Evolutionary conservation across 2,113 vertebrate genomes (phyloP).

Genomic region (Protobothrops mucrosquamatus): DNA sequence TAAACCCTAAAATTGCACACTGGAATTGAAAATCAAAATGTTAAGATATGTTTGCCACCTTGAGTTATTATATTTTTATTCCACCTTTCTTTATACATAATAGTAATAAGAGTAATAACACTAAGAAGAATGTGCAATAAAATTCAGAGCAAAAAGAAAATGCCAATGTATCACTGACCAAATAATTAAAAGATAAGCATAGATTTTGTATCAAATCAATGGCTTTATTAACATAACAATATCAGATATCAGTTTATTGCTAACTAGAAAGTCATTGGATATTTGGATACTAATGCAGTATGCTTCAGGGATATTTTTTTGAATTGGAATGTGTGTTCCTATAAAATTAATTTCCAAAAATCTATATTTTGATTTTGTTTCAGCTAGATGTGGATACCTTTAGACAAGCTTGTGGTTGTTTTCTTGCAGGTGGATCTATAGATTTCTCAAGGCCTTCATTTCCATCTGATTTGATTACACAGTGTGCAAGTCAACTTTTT

Average conservation of each 20-base stretch:
- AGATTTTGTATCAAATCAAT: neutral
- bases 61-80: neutral
- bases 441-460: neutral
- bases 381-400: neutral
- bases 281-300: neutral
- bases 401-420: constrained; percentile 28
- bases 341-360: neutral
- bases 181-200: neutral
- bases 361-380: neutral
- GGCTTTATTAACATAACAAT: neutral
- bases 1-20: neutral
- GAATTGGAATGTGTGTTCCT: neutral
- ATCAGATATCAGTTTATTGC: neutral
- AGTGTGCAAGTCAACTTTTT: constrained; percentile 11
- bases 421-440: constrained; percentile 43
- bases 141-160: neutral
- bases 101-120: neutral
- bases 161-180: neutral
- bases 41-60: neutral
- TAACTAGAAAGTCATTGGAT: neutral
- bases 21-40: neutral
- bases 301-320: neutral
- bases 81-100: neutral
- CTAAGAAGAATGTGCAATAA: neutral
- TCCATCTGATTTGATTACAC: constrained; percentile 27